A percentile compares a stretch with the other conserved stretches of the same genome.
phyloP scores from a whole-genome alignment of 2,888 invertebrate genomes.

The Gastrophysa polygoni region DNA sequence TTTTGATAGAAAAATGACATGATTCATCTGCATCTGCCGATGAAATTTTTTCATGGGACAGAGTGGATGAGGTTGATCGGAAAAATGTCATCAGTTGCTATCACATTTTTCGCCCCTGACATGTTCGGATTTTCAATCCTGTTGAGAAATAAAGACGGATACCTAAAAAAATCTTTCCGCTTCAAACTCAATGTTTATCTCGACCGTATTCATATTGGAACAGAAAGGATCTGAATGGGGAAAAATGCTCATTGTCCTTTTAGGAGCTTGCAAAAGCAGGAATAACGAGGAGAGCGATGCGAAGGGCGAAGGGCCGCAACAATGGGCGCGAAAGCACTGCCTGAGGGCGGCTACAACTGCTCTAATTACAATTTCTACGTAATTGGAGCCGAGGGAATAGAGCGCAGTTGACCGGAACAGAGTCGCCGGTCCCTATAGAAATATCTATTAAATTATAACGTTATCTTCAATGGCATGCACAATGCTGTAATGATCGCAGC shows the following conservation, averaged over 20 bases:
- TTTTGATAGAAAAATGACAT: too few relatives aligned
- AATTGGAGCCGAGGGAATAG: constrained; percentile 43
- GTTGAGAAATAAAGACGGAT: too few relatives aligned
- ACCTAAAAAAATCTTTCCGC: too few relatives aligned
- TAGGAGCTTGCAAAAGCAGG: background rate
- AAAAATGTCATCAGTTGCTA: too few relatives aligned
- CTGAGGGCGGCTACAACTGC: constrained; percentile 38
- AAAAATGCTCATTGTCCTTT: background rate
- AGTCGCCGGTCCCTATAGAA: constrained; percentile 19
- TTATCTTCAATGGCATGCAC: background rate
- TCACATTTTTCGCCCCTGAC: too few relatives aligned
- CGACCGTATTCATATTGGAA: background rate
- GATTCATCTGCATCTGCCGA: too few relatives aligned
- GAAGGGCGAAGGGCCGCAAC: background rate
- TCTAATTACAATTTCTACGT: constrained; percentile 44
- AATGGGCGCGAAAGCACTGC: constrained; percentile 27
- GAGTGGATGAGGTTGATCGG: too few relatives aligned
- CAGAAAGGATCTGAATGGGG: background rate
- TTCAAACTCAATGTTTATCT: too few relatives aligned
- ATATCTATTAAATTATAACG: constrained; percentile 1
- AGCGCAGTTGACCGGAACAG: constrained; percentile 33
- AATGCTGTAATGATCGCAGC: background rate
- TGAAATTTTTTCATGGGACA: too few relatives aligned
- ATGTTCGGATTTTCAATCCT: too few relatives aligned
- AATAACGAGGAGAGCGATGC: background rate